Base-by-base conservation (phyloP, 1,140 invertebrate species). In the Pogonomyrmex barbatus region DNA sequence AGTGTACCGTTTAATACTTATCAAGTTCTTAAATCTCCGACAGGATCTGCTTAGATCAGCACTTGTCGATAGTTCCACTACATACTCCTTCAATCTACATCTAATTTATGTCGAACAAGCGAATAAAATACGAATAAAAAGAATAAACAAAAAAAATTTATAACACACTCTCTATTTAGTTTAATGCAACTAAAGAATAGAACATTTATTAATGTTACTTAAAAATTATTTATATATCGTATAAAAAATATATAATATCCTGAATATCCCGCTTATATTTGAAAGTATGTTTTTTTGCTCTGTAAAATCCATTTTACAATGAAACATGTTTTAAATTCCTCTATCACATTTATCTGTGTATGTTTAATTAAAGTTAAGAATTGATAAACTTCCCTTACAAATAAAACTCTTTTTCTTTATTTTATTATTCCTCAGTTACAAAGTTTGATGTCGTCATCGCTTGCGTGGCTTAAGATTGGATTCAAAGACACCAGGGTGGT, bases 401-500 rank as follows among this genome's bases (percentile, higher is more conserved):
- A 36, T 36, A 2, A 36, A 36, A 2, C n/a, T 47, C 42, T 14
- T 24, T 17, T 56, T 39, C 39, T n/a, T 14, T 39, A 58, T 71
- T 82, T 9, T 36, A 58, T 70, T 50, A 24, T n/a, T 70, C 56
- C 30, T 36, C 45, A 10, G 8, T n/a, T 60, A 67, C 12, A 12
- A 47, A 39, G 12, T 60, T 62, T 45, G 54, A 75, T 75, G 47
- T 83, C 42, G 79, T 75, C 54, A 47, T 36, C 17, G 54, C 52
- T 71, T 14, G 42, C 33, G 36, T 5, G 12, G 9, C 36, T 12
- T 8, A 60, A 73, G 42, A 9, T 68, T 33, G 42, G 42, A 45
- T 4, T 60, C 60, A 60, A 76, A 87, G 78, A 67, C 75, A 86
- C 70, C 77, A 81, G 70, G 88, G 88, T 87, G 88, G 88, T 89